Evolutionary conservation across 2,888 invertebrate genomes (phyloP).

Genomic region (Ochlodes sylvanus): DNA sequence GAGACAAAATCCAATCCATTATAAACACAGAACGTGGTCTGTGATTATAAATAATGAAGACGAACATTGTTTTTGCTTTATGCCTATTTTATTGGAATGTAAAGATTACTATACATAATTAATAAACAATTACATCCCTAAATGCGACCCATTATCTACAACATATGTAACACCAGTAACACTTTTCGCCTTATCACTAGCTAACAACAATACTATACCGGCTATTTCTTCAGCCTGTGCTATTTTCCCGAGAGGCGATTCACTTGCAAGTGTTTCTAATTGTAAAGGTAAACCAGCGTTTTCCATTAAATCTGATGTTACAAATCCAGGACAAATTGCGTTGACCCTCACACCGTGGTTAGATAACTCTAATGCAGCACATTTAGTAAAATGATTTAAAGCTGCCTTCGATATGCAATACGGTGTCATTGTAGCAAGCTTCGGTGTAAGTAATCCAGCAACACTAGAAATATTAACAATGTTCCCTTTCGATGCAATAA

Average conservation of each 20-base stretch:
- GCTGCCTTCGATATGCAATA: conserved; percentile 55
- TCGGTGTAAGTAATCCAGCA: conserved; percentile 33
- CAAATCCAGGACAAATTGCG: conserved; percentile 89
- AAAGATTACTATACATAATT: no score
- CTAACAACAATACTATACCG: conserved; percentile 49
- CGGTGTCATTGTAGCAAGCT: neutral
- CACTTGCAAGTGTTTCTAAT: neutral
- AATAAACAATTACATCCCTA: neutral
- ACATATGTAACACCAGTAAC: conserved; percentile 48
- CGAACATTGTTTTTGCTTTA: no score
- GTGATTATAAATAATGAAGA: no score
- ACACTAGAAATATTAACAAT: conserved; percentile 47
- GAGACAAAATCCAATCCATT: no score
- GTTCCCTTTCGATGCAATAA: conserved; percentile 49
- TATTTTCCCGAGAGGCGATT: neutral
- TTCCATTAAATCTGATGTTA: conserved; percentile 59
- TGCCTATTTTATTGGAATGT: no score
- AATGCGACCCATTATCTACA: conserved; percentile 44
- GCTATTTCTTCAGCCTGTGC: conserved; percentile 45
- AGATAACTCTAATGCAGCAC: conserved; percentile 87
- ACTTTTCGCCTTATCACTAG: conserved; percentile 49
- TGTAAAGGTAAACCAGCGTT: conserved; percentile 48
- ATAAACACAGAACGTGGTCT: no score
- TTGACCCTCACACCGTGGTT: conserved; percentile 86
- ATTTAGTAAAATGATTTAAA: conserved; percentile 89